These are phyloP conservation scores for Corythornis madagascariensis DNA, from an alignment of 2,113 vertebrate genomes.

Conservation along the genomic window DNA sequence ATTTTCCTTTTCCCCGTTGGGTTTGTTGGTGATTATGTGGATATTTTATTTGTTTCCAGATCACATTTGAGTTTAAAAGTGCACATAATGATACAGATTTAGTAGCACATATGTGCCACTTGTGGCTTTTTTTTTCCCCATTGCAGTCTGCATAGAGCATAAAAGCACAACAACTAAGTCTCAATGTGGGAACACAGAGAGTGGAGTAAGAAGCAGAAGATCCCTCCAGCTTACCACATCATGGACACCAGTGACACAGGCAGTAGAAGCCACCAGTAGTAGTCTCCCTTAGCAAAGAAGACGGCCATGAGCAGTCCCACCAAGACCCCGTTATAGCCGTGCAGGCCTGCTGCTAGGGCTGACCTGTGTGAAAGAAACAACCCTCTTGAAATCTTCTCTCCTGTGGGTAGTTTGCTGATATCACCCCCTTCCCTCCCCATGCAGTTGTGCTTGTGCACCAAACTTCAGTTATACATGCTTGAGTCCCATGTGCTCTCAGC, in stretches of 20 bases:
- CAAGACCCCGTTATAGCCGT: slow-evolving; percentile 93
- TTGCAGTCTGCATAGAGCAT: background rate
- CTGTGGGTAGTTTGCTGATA: accelerated
- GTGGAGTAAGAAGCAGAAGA: background rate
- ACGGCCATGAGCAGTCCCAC: slow-evolving; percentile 92
- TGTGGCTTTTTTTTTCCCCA: background rate
- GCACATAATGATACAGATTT: background rate
- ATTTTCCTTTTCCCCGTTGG: background rate
- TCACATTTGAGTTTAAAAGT: background rate
- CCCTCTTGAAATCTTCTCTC: background rate
- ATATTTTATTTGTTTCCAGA: background rate
- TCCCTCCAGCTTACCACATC: slow-evolving; percentile 85
- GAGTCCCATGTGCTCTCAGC: background rate
- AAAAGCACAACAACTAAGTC: background rate
- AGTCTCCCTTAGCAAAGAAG: slow-evolving; percentile 87
- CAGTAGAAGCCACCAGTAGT: slow-evolving; percentile 96
- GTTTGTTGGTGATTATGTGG: background rate
- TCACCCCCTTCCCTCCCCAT: background rate
- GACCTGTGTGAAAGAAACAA: slow-evolving; percentile 71
- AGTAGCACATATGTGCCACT: background rate
- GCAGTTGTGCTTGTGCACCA: accelerated
- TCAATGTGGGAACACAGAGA: too few species aligned
- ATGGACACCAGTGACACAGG: slow-evolving; percentile 88
- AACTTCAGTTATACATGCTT: accelerated
- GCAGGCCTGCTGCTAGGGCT: slow-evolving; percentile 87